Percentiles rank a stretch among this genome's conserved stretches.
These are phyloP conservation scores for Gobio occitaniae DNA, from an alignment of 2,797 vertebrate species.

Conservation along the genomic window DNA sequence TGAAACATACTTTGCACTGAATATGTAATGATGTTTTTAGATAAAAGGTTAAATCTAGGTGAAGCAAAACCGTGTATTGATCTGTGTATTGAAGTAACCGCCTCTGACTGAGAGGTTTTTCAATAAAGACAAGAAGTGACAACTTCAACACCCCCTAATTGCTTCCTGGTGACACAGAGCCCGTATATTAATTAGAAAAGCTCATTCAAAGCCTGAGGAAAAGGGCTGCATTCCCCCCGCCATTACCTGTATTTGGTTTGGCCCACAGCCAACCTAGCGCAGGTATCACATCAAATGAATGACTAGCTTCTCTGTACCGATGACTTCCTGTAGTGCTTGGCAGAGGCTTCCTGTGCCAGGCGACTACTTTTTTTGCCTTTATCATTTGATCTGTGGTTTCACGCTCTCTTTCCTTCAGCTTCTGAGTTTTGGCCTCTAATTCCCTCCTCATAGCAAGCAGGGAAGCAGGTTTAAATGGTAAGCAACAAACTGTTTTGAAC, in stretches of 20 bases:
- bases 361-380: conserved; percentile 35
- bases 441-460: not conserved
- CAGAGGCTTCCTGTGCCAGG: conserved; percentile 58
- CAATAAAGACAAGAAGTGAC: conserved; percentile 70
- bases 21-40: not conserved
- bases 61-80: not conserved
- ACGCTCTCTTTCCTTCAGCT: conserved; percentile 42
- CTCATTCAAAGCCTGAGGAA: conserved; percentile 46
- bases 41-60: not conserved
- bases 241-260: conserved; percentile 75
- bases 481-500: conserved; percentile 6
- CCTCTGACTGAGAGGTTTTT: conserved; percentile 59
- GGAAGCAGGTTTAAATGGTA: conserved; percentile 1
- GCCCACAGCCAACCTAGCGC: conserved; percentile 63
- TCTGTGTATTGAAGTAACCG: conserved; percentile 7
- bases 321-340: conserved; percentile 76
- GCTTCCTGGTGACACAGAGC: conserved; percentile 68
- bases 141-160: conserved; percentile 75
- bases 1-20: not conserved
- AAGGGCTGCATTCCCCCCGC: conserved; percentile 49
- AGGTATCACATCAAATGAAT: conserved; percentile 84
- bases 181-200: conserved; percentile 62
- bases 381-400: conserved; percentile 49
- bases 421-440: conserved; percentile 18
- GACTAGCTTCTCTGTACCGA: conserved; percentile 77